Evolutionary conservation across 2,888 invertebrate species (phyloP).

Genomic region (Cantharis flavilabris): DNA sequence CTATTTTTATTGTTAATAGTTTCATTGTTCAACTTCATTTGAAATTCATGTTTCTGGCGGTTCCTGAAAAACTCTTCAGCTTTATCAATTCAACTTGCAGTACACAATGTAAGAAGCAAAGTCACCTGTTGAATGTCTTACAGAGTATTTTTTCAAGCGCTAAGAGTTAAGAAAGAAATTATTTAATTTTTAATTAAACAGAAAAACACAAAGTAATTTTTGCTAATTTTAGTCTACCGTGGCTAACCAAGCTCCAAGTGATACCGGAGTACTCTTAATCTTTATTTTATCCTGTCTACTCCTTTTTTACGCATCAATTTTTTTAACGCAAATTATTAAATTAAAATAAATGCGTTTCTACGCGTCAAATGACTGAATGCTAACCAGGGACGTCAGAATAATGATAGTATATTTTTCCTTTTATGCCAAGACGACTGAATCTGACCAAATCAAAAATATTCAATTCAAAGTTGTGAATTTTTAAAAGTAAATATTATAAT

Average conservation of each 20-base stretch:
- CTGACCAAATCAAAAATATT: too few relatives aligned
- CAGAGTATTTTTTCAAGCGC: background rate
- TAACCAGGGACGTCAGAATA: too few relatives aligned
- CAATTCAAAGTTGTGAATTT: too few relatives aligned
- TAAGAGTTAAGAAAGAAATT: background rate
- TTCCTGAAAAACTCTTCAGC: background rate
- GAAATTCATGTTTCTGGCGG: background rate
- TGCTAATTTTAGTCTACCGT: background rate
- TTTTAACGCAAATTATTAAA: too few relatives aligned
- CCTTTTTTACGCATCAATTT: too few relatives aligned
- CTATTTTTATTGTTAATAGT: background rate
- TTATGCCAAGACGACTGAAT: too few relatives aligned
- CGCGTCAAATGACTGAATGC: too few relatives aligned
- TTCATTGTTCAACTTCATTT: background rate
- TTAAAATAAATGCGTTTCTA: too few relatives aligned
- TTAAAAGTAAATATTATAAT: too few relatives aligned
- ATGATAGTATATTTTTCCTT: too few relatives aligned
- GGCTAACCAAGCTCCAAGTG: background rate
- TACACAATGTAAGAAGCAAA: background rate
- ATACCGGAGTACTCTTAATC: too few relatives aligned
- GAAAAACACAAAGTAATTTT: background rate
- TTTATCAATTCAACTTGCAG: background rate
- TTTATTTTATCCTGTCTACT: too few relatives aligned
- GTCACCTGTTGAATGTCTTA: background rate
- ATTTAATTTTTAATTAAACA: background rate